Evolutionary conservation across 2,888 invertebrate species (phyloP).

Genomic region (Microplitis manilae): DNA sequence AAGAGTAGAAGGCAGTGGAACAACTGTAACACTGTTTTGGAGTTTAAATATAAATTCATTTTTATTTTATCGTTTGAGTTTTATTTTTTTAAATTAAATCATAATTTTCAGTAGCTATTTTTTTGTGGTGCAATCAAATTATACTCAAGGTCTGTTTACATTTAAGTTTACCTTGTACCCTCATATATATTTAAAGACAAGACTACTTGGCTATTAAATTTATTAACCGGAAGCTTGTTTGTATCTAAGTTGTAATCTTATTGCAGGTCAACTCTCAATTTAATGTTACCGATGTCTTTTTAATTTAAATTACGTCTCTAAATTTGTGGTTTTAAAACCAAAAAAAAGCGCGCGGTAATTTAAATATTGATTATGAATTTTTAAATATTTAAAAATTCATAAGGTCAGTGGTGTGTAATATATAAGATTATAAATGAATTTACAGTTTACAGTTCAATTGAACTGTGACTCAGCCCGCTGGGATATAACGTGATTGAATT

Average conservation of each 20-base stretch:
- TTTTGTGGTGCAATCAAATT: too few relatives aligned
- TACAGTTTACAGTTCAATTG: conserved; percentile 52
- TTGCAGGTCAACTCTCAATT: background rate
- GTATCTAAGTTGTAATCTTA: background rate
- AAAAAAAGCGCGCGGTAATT: background rate
- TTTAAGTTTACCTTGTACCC: background rate
- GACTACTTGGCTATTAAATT: background rate
- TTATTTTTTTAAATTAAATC: background rate
- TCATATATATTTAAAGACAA: background rate
- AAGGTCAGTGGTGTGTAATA: conserved; percentile 41
- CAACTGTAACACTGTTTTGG: conserved; percentile 35
- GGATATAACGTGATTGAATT: conserved; percentile 13
- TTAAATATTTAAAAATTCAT: background rate
- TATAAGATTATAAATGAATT: conserved; percentile 48
- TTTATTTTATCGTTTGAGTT: background rate
- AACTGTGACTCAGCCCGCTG: conserved; percentile 47
- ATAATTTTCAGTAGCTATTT: too few relatives aligned
- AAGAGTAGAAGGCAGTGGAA: conserved; percentile 21
- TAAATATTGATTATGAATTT: background rate
- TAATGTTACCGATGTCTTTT: background rate
- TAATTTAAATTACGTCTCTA: background rate
- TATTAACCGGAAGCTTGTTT: background rate
- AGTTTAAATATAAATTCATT: background rate
- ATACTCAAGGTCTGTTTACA: background rate
- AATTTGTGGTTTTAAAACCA: background rate